Evolutionary conservation across 2,888 invertebrate genomes (phyloP).

Genomic region (Eueremaeus valkanovi): DNA sequence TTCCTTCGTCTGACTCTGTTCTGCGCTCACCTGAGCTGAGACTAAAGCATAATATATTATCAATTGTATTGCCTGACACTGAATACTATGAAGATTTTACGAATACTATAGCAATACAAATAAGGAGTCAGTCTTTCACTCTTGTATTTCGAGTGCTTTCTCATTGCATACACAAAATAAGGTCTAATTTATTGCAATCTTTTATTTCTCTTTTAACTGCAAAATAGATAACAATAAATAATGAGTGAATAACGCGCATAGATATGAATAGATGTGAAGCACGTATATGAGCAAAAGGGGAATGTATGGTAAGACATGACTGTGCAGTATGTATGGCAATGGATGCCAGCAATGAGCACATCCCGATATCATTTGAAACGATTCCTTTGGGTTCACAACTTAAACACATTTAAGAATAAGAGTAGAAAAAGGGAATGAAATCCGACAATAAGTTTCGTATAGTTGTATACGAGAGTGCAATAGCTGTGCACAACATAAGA

Average conservation of each 20-base stretch:
- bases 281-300: neutral
- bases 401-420: constrained; percentile 26
- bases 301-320: neutral
- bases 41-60: constrained; percentile 23
- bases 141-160: neutral
- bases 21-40: neutral
- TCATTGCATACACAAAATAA: neutral
- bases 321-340: neutral
- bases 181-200: constrained; percentile 27
- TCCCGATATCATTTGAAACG: constrained; percentile 11
- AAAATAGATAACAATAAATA: constrained; percentile 31
- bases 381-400: constrained; percentile 27
- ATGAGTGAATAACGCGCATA: neutral
- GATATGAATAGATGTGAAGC: constrained; percentile 18
- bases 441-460: neutral
- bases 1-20: neutral
- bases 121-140: no score
- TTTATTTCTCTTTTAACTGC: constrained; percentile 19
- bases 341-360: neutral
- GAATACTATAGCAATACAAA: neutral
- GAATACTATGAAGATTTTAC: neutral
- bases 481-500: no score
- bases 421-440: neutral
- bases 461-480: no score
- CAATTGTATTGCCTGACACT: constrained; percentile 20